A percentile compares a stretch with the other conserved stretches of the same genome.
Evolutionary conservation across 2,113 vertebrate genomes (phyloP).

Genomic region (Rhizomys pruinosus): DNA sequence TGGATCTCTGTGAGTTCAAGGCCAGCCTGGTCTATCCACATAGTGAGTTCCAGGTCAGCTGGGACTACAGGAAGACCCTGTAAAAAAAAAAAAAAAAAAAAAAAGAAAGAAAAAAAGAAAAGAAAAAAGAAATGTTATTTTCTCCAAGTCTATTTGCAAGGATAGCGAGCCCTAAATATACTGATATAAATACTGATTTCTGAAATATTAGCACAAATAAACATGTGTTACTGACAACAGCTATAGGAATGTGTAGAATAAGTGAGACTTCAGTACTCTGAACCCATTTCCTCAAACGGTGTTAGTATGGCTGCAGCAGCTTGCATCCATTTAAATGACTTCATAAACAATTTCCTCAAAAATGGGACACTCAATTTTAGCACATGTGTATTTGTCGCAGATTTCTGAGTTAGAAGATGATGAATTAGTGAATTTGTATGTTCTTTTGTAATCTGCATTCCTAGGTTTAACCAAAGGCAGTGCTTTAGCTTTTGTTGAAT

Average conservation of each 20-base stretch:
- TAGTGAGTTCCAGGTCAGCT: no score
- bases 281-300: not conserved
- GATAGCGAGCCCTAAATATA: not conserved
- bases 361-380: constrained; percentile 43
- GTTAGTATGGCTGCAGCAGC: constrained; percentile 30
- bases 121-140: not conserved
- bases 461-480: not conserved
- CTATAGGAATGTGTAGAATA: not conserved
- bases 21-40: no score
- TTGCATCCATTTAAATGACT: constrained; percentile 49
- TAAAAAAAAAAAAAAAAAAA: no score
- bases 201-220: constrained; percentile 16
- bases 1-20: no score
- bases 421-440: constrained; percentile 44
- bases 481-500: not conserved
- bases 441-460: constrained; percentile 24
- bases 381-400: constrained; percentile 33
- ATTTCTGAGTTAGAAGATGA: constrained; percentile 39
- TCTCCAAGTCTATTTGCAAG: not conserved
- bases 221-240: not conserved
- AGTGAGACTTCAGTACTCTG: not conserved
- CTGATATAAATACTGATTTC: not conserved
- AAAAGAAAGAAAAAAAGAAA: no score
- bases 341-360: constrained; percentile 58
- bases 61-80: no score